A percentile compares a stretch with the other conserved stretches of the same genome.
Evolutionary conservation across 2,888 invertebrate species (phyloP).

Genomic region (Scotopteryx bipunctaria): DNA sequence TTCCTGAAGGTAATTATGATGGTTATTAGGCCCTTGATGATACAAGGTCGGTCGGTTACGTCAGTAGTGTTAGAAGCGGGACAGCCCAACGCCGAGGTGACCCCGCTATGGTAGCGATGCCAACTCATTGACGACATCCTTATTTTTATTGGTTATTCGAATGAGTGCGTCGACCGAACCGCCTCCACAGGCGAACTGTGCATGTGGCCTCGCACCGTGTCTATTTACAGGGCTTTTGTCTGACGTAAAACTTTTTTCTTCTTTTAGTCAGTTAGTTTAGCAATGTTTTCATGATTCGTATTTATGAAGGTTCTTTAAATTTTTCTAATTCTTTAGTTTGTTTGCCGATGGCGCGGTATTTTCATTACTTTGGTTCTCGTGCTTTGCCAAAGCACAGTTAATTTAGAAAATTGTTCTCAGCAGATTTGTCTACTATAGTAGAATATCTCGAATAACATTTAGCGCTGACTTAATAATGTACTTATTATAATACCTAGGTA

Average conservation of each 20-base stretch:
- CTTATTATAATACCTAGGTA: too few species aligned
- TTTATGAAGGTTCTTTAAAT: not conserved
- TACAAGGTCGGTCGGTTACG: slow-evolving; percentile 42
- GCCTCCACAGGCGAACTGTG: slow-evolving; percentile 65
- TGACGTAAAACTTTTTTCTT: slow-evolving; percentile 14
- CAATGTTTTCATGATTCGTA: slow-evolving; percentile 5
- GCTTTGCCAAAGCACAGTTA: too few species aligned
- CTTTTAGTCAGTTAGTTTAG: slow-evolving; percentile 4
- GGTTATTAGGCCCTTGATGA: slow-evolving; percentile 41
- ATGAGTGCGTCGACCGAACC: slow-evolving; percentile 78
- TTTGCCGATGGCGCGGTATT: slow-evolving; percentile 9
- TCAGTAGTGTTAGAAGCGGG: slow-evolving; percentile 44
- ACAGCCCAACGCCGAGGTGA: slow-evolving; percentile 64
- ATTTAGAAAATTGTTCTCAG: too few species aligned
- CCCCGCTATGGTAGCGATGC: slow-evolving; percentile 70
- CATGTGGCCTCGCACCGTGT: slow-evolving; percentile 72
- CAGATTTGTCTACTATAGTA: too few species aligned
- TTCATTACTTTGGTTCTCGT: not conserved
- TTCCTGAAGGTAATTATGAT: slow-evolving; percentile 26
- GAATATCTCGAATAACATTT: too few species aligned
- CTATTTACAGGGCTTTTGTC: slow-evolving; percentile 51
- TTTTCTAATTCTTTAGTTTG: not conserved
- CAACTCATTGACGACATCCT: slow-evolving; percentile 82
- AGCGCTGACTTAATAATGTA: too few species aligned
- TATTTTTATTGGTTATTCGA: slow-evolving; percentile 77